Evolutionary conservation across 2,888 invertebrate species (phyloP).

Genomic region (Tuta absoluta): DNA sequence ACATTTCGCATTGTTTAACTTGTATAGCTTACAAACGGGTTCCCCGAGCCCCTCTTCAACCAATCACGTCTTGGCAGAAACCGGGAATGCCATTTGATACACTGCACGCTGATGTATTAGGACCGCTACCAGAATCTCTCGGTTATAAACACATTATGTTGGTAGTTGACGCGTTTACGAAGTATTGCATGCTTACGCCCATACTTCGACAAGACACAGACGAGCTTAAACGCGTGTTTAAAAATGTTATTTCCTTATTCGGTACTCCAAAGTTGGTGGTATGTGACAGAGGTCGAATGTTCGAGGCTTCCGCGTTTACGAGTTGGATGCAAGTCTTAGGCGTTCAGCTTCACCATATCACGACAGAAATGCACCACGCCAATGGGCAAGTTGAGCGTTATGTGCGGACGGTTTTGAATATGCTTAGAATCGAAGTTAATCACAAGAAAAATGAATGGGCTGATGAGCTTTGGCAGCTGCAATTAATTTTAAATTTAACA

Average conservation of each 20-base stretch:
- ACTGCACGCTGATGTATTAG: conserved; percentile 26
- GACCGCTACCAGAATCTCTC: conserved; percentile 24
- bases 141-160: conserved; percentile 24
- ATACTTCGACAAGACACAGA: not conserved
- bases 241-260: conserved; percentile 24
- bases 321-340: conserved; percentile 22
- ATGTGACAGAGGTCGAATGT: conserved; percentile 30
- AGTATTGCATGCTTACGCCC: conserved; percentile 21
- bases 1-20: conserved; percentile 9
- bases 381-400: conserved; percentile 38
- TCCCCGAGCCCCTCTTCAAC: conserved; percentile 19
- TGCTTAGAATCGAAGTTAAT: too few relatives aligned
- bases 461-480: conserved; percentile 12
- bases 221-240: conserved; percentile 15
- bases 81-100: conserved; percentile 28
- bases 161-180: conserved; percentile 26
- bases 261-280: conserved; percentile 24
- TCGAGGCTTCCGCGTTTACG: conserved; percentile 15
- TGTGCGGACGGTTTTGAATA: too few relatives aligned
- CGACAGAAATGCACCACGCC: conserved; percentile 37
- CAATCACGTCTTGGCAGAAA: conserved; percentile 25
- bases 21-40: conserved; percentile 16
- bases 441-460: conserved; percentile 16
- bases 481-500: conserved; percentile 31
- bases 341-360: conserved; percentile 32